Evolutionary conservation across 1,140 invertebrate species (phyloP), one percentile per base, ranked within the genome.

Genomic region (Olivierus martensii): DNA sequence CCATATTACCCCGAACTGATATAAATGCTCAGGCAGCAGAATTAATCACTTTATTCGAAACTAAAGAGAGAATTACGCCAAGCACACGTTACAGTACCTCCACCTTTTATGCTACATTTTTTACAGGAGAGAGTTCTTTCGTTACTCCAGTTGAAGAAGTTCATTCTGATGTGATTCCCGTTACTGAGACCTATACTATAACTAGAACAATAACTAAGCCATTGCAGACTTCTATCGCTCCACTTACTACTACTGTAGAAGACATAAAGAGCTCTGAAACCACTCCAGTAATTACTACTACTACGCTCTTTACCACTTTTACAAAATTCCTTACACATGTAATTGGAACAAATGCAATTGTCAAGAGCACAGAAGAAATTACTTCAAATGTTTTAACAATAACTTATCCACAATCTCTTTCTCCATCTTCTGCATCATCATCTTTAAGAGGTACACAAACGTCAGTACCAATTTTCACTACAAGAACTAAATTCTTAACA

Each of bases 21-120:
- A 55, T 52, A 19, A 11, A 34, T 14, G 36, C 43, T 14, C 35
- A 44, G 6, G 15, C 41, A 11, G 42, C 44, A 2, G 18, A 38
- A 43, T 53, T 58, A 14, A 21, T 57, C 4, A 59, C 57, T 11
- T 39, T 63, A 9, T 41, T 50, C 7, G 62, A 62, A 46, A 64
- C 62, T 9, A 55, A 44, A 7, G 54, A 64, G 46, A 48, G 52
- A 21, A 15, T 62, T 10, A 42, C 56, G 17, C 59, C 54, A 3
- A 55, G 47, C 22, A 64, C 63, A 1, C 28, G 56, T 18, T 61
- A 57, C 21, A 55, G 50, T 1, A 64, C 63, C 11, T 46, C 52
- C 9, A 64, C 62, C 11, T 61, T 62, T 46, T 64, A 57, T 46
- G 63, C 62, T 1, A 64, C 63, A 5, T 34, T 64, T 0, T 64